phyloP scores from a whole-genome alignment of 2,797 vertebrate species.

The Mastacembelus armatus region DNA sequence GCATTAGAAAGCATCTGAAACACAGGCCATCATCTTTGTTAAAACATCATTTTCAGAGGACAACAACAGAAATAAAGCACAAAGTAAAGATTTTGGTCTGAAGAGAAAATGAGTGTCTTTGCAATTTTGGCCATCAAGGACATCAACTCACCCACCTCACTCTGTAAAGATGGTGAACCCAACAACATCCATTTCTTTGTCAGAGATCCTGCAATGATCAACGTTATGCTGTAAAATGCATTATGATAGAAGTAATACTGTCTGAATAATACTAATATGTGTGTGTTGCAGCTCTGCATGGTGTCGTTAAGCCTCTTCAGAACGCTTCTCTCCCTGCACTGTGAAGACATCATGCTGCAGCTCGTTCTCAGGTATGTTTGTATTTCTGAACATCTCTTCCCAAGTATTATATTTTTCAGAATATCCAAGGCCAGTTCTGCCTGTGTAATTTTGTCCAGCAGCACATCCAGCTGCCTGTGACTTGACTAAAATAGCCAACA shows the following conservation, averaged over 20 bases:
- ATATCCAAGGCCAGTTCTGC: not conserved
- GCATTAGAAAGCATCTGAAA: not conserved
- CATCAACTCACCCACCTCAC: no score
- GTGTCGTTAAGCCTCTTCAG: constrained; percentile 97
- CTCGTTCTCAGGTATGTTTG: constrained; percentile 92
- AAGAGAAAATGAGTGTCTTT: not conserved
- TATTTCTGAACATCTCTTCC: not conserved
- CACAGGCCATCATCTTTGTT: not conserved
- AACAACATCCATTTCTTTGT: no score
- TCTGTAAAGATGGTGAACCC: no score
- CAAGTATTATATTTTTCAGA: no score
- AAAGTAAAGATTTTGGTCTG: not conserved
- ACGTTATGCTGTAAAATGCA: no score
- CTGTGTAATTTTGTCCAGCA: not conserved
- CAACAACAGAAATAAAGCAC: not conserved
- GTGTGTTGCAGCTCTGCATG: constrained; percentile 89
- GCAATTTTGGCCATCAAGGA: not conserved
- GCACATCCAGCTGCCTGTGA: not conserved
- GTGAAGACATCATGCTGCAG: constrained; percentile 96
- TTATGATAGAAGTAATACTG: no score
- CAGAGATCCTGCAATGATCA: no score
- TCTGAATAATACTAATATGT: not conserved
- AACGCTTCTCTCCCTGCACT: constrained; percentile 95
- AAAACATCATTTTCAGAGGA: no score
- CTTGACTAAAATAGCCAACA: not conserved